Evolutionary conservation across 2,113 vertebrate genomes (phyloP).

Genomic region (Sinocyclocheilus anshuiensis): DNA sequence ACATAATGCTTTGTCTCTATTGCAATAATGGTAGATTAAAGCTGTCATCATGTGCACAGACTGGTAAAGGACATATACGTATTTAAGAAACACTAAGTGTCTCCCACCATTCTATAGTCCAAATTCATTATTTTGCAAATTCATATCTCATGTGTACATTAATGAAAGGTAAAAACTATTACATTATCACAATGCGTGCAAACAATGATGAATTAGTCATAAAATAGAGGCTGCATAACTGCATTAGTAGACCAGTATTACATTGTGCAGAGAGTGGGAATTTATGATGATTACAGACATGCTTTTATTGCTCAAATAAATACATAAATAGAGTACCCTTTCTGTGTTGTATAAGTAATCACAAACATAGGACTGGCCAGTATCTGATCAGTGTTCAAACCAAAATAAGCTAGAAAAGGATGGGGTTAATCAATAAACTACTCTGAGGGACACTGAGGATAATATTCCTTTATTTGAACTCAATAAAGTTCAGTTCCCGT

Average conservation of each 20-base stretch:
- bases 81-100: background rate
- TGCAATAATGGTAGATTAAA: background rate
- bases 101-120: background rate
- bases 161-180: background rate
- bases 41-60: background rate
- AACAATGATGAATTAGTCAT: background rate
- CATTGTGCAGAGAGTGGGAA: background rate
- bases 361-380: background rate
- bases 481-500: conserved; percentile 11
- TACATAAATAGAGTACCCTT: background rate
- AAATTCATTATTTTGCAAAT: background rate
- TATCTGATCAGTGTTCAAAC: background rate
- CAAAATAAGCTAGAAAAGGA: background rate
- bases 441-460: background rate
- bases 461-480: background rate
- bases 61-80: background rate
- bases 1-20: background rate
- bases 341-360: background rate
- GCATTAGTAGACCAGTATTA: background rate
- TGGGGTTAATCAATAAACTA: background rate
- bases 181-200: background rate
- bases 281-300: background rate
- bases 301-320: background rate
- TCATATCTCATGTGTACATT: background rate
- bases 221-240: background rate